phyloP scores from a whole-genome alignment of 1,140 invertebrate genomes.

The Limonius californicus region DNA sequence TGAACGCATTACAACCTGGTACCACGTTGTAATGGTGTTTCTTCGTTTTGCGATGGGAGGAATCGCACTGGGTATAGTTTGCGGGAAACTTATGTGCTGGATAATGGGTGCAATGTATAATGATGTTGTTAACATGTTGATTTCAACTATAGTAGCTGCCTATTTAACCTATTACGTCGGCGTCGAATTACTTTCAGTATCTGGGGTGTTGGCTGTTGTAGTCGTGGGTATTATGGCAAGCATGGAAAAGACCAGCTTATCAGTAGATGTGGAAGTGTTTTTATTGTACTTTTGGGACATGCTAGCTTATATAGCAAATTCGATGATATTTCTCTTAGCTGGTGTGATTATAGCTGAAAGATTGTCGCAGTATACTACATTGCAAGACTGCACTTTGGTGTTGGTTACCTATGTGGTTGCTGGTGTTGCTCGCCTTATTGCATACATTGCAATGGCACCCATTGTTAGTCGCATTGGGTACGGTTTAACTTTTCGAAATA shows the following conservation, averaged over 20 bases:
- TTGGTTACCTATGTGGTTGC: slow-evolving; percentile 13
- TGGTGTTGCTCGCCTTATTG: background rate
- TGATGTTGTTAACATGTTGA: slow-evolving; percentile 12
- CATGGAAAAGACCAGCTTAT: slow-evolving; percentile 4
- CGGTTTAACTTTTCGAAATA: background rate
- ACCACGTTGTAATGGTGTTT: background rate
- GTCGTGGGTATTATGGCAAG: slow-evolving; percentile 19
- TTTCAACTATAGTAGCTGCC: slow-evolving; percentile 1
- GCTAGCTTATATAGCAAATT: slow-evolving; percentile 11
- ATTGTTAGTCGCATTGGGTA: slow-evolving; percentile 9
- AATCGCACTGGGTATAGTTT: slow-evolving; percentile 1
- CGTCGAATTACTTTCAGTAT: background rate
- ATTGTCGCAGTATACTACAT: background rate
- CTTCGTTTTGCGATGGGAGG: background rate
- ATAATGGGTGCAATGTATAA: slow-evolving; percentile 9
- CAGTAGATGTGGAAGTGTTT: slow-evolving; percentile 9
- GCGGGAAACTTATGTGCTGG: background rate
- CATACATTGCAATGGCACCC: background rate
- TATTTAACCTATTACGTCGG: slow-evolving; percentile 13
- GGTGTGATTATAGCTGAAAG: background rate
- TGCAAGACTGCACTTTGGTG: slow-evolving; percentile 5
- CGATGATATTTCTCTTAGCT: background rate
- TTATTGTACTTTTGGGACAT: slow-evolving; percentile 18
- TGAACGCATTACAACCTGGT: background rate
- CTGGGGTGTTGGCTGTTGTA: slow-evolving; percentile 1